phyloP scores from a whole-genome alignment of 2,113 vertebrate species.

The Stegostoma tigrinum region DNA sequence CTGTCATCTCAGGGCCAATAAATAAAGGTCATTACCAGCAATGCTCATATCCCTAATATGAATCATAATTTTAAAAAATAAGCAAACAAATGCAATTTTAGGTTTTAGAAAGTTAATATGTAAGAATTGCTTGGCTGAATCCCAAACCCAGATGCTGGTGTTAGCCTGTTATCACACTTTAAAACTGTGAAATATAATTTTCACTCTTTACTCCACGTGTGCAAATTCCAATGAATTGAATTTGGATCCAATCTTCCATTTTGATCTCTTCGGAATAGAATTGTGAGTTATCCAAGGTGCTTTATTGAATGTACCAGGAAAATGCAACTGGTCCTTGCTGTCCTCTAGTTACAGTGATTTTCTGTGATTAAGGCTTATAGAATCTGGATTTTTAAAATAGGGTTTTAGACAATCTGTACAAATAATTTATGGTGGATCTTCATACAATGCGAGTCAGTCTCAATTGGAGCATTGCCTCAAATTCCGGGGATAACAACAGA shows the following conservation, averaged over 20 bases:
- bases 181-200: not conserved
- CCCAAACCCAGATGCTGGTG: not conserved
- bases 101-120: not conserved
- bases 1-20: not conserved
- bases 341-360: not conserved
- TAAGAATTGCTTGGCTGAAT: not conserved
- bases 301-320: not conserved
- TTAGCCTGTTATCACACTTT: not conserved
- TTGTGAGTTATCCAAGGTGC: not conserved
- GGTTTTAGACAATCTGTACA: too few species aligned
- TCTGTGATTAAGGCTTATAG: not conserved
- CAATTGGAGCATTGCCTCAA: too few species aligned
- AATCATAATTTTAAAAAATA: not conserved
- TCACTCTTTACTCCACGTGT: not conserved
- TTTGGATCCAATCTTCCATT: not conserved
- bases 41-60: not conserved
- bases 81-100: not conserved
- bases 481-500: too few species aligned
- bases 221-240: not conserved
- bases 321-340: not conserved
- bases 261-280: not conserved
- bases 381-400: too few species aligned
- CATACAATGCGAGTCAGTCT: too few species aligned
- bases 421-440: too few species aligned
- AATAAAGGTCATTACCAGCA: not conserved